Evolutionary conservation across 2,888 invertebrate species (phyloP), one percentile per base, ranked within the genome.

Genomic region (Drosophila paracracens): DNA sequence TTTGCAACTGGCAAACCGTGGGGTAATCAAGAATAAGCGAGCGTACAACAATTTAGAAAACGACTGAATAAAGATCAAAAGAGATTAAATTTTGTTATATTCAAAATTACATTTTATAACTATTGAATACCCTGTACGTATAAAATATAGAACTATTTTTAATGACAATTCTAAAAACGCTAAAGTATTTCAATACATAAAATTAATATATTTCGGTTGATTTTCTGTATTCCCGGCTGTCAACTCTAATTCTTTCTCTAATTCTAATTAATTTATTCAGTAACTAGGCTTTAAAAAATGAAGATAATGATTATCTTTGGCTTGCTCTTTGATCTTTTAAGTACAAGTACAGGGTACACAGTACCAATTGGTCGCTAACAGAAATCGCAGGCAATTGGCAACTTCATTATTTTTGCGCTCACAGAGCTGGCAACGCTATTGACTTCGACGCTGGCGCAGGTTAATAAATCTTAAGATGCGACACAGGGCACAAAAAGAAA

Each of bases 391-490:
- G 35, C 73, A 66, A 78, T 74, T 70, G 69, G 51, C 66, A 68
- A 71, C 70, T 75, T 83, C 69, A 82, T 83, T 82, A 83, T 78
- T 61, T 62, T 51, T 53, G 56, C 36, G 52, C 38, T 43, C 63
- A 27, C 46, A 52, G 70, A 63, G 70, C 57, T 74, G 57, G 69
- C 63, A 72, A 76, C 58, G 77, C 61, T 56, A 76, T 76, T 36
- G 64, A 54, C 59, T 38, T 38, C 51, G 53, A 66, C 61, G 57
- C 50, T 71, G 79, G 57, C 69, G 74, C 88, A 77, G 91, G 90
- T 91, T 88, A 88, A 88, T 88, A 88, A 88, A 88, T 88, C 88
- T 90, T 77, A 91, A 90, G 90, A 86, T 77, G 90, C 83, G 72
- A 77, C 83, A 59, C 75, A 71, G 70, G 61, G 36, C 68, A 64